phyloP scores from a whole-genome alignment of 2,888 invertebrate genomes.

The Tillus elongatus region DNA sequence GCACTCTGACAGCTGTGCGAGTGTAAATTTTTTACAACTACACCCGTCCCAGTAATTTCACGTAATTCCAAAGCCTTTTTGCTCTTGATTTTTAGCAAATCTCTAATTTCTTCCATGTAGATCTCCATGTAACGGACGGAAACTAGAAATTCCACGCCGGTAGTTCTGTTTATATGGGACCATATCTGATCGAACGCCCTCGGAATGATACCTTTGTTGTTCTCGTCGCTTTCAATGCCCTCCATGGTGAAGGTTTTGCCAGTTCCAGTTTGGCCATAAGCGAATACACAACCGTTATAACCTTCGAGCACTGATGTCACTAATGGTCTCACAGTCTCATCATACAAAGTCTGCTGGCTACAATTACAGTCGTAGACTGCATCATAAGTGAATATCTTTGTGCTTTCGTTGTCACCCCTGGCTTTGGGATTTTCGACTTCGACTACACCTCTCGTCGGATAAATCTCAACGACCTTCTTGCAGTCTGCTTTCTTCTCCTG shows the following conservation, averaged over 20 bases:
- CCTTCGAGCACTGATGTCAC: constrained; percentile 94
- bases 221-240: constrained; percentile 57
- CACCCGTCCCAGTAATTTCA: constrained; percentile 66
- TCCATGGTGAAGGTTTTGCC: constrained; percentile 75
- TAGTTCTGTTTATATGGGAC: constrained; percentile 81
- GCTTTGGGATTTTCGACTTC: constrained; percentile 81
- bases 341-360: constrained; percentile 86
- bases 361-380: constrained; percentile 90
- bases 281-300: constrained; percentile 98
- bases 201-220: constrained; percentile 58
- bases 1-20: constrained; percentile 91
- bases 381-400: constrained; percentile 95
- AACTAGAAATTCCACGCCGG: constrained; percentile 91
- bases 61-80: constrained; percentile 48
- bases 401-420: constrained; percentile 56
- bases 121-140: constrained; percentile 96
- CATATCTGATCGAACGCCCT: constrained; percentile 97
- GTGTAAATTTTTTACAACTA: constrained; percentile 92
- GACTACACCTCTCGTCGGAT: constrained; percentile 78
- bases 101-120: constrained; percentile 84
- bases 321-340: constrained; percentile 89
- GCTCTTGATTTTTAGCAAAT: constrained; percentile 55
- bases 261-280: constrained; percentile 98
- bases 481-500: constrained; percentile 71
- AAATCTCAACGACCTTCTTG: constrained; percentile 73